phyloP scores from a whole-genome alignment of 2,113 vertebrate species.

The Brachirus orientalis region DNA sequence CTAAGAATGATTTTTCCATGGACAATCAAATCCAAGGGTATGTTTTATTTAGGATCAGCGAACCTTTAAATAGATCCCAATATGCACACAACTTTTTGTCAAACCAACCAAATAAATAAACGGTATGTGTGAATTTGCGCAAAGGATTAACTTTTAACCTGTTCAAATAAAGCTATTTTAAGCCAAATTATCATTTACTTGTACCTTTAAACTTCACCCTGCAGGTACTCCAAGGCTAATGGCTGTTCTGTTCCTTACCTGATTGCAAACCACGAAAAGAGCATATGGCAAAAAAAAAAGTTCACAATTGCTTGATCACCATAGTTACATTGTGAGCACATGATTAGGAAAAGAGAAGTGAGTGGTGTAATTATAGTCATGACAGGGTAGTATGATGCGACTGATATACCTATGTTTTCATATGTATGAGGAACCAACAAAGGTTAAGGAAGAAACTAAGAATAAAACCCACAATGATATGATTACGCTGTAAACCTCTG shows the following conservation, averaged over 20 bases:
- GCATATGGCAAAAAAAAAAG: conserved; percentile 11
- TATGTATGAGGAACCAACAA: conserved; percentile 24
- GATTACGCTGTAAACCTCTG: conserved; percentile 44
- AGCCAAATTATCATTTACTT: conserved; percentile 28
- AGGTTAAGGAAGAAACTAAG: conserved; percentile 44
- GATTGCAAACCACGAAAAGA: conserved; percentile 35
- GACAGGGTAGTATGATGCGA: conserved; percentile 25
- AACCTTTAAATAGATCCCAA: too few relatives aligned
- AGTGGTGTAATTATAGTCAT: conserved; percentile 57
- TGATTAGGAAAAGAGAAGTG: conserved; percentile 42
- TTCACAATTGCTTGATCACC: conserved; percentile 26
- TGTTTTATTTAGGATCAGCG: too few relatives aligned
- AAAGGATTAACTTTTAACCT: too few relatives aligned
- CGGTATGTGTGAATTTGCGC: too few relatives aligned
- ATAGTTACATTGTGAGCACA: conserved; percentile 31
- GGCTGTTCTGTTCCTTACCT: conserved; percentile 45
- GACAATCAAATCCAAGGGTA: conserved; percentile 11
- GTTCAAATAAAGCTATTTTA: conserved; percentile 26
- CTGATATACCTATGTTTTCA: conserved; percentile 36
- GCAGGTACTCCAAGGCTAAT: conserved; percentile 44
- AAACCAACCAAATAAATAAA: too few relatives aligned
- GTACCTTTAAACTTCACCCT: conserved; percentile 25
- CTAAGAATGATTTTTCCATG: conserved; percentile 51
- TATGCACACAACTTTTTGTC: too few relatives aligned
- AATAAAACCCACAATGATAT: conserved; percentile 55